Conservation (phyloP, 92 coral and sea anemone species). For the Meandrina meandrites region DNA sequence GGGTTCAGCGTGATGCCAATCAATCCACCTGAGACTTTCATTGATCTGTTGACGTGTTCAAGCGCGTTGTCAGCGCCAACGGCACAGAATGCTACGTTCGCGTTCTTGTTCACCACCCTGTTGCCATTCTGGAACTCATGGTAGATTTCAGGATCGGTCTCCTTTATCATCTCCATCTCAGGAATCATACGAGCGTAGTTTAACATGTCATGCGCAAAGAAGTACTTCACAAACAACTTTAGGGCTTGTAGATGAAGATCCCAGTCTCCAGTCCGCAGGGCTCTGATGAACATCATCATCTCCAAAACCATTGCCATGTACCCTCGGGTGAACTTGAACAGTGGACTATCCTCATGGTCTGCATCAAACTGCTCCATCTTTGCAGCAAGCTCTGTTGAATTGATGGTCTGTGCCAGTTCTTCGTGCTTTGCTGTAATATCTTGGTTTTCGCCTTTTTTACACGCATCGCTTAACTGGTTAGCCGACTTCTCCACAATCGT, state of each 20-base stretch:
- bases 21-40: constrained; percentile 62
- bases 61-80: constrained; percentile 58
- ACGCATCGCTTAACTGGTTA: constrained; percentile 37
- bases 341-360: constrained; percentile 38
- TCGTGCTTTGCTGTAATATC: constrained; percentile 9
- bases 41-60: constrained; percentile 57
- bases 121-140: constrained; percentile 56
- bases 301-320: constrained; percentile 68
- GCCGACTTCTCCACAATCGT: neutral
- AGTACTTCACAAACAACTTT: constrained; percentile 56
- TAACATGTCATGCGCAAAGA: constrained; percentile 54
- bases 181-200: constrained; percentile 63
- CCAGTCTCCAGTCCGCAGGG: constrained; percentile 67
- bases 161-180: constrained; percentile 38
- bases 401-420: constrained; percentile 18
- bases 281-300: constrained; percentile 59
- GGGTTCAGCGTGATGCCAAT: constrained; percentile 68
- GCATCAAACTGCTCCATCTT: constrained; percentile 63
- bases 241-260: constrained; percentile 57
- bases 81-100: constrained; percentile 29
- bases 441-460: constrained; percentile 43
- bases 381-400: constrained; percentile 26
- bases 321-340: constrained; percentile 44
- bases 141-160: constrained; percentile 46
- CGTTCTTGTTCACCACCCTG: constrained; percentile 67